Percentiles rank a stretch among this genome's conserved stretches.
These are phyloP conservation scores for Orgyia antiqua DNA, from an alignment of 2,888 invertebrate species.

Conservation along the genomic window DNA sequence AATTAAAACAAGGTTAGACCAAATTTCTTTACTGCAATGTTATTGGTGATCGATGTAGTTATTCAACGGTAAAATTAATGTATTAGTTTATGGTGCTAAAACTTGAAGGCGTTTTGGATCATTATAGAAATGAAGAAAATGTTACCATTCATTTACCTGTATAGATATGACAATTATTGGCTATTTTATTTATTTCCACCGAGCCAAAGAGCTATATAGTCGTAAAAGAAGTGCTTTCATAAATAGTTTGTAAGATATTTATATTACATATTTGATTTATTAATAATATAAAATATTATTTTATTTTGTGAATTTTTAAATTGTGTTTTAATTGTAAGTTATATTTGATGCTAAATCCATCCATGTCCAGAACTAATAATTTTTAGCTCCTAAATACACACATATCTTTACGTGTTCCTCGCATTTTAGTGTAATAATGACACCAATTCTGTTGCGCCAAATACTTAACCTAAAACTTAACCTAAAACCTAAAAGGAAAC, in stretches of 20 bases:
- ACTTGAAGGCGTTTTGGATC: constrained; percentile 21
- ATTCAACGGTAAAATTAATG: constrained; percentile 21
- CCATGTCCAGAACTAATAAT: too few relatives aligned
- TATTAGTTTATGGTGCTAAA: constrained; percentile 39
- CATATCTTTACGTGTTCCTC: constrained; percentile 27
- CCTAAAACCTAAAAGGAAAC: too few relatives aligned
- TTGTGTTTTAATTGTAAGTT: background rate
- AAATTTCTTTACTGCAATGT: constrained; percentile 9
- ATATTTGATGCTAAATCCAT: background rate
- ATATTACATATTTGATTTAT: too few relatives aligned
- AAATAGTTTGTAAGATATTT: constrained; percentile 19
- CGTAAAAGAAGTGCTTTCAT: constrained; percentile 18
- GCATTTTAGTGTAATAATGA: too few relatives aligned
- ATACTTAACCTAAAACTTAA: too few relatives aligned
- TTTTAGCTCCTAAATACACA: constrained; percentile 9
- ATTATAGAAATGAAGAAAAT: constrained; percentile 8
- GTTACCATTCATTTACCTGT: constrained; percentile 12
- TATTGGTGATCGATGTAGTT: constrained; percentile 11
- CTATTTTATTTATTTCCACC: constrained; percentile 21
- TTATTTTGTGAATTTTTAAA: background rate
- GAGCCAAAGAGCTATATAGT: constrained; percentile 34
- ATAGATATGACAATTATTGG: constrained; percentile 16
- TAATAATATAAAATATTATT: too few relatives aligned
- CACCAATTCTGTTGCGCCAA: too few relatives aligned
- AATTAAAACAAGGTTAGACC: constrained; percentile 26